Base-by-base conservation (phyloP, 2,113 vertebrate species). In the Callionymus lyra region DNA sequence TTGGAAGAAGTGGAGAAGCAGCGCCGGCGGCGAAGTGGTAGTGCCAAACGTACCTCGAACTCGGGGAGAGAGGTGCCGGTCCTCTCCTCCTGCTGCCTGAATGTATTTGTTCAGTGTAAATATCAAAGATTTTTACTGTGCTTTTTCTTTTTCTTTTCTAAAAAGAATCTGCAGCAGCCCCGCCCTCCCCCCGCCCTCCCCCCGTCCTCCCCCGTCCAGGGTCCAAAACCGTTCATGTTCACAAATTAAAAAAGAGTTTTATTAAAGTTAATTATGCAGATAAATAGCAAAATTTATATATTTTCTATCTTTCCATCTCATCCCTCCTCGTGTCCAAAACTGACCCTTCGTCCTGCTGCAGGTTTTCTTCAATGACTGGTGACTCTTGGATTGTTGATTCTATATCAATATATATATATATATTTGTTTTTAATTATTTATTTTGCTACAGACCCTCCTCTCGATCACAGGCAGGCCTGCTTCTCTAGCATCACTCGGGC, bases 41-140 rank as follows among this genome's bases (percentile, higher is more conserved):
- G 81, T 87, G 82, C 85, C 82, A 85, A 84, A 80, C 37, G 76
- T 85, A 84, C 83, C 84, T 85, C 82, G 65, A 48, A 32, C 15
- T 27, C 21, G 47, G 47, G n/a, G 47, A 50, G 56, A 63, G 50
- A 49, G 45, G 45, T 32, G 10, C 1, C n/a, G 34, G 60, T 57
- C 65, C 60, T 59, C 67, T 63, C 50, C 57, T 50, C 56, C 68
- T 71, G 69, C 67, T 70, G 72, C 67, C 78, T 85, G 84, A 87
- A 87, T 87, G 85, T 87, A 85, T 84, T 62, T 54, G 49, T 44
- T 78, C 68, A 67, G 66, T 82, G 79, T 83, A 81, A 76, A 78
- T 83, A 78, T 76, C 66, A 68, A 55, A 67, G 50, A 57, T 77
- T 76, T 77, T 59, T 74, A 81, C 66, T 53, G 54, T 76, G 60